Percentiles rank a stretch among this genome's conserved stretches.
Conservation (phyloP, 2,888 invertebrate genomes). For the Pseudoips prasinana region DNA sequence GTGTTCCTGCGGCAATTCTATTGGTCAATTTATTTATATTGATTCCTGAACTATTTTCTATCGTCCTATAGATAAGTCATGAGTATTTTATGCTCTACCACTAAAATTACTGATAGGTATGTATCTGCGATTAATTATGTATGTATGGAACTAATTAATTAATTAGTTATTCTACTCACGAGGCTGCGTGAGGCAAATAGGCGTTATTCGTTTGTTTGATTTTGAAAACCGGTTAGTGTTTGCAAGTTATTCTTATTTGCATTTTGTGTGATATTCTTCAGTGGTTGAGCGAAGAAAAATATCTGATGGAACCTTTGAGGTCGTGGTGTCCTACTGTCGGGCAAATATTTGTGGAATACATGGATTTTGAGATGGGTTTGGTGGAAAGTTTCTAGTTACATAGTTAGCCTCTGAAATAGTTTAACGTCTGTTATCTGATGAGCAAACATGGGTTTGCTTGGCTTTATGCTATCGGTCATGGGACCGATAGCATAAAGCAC, state of each 20-base stretch:
- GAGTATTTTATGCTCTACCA: constrained; percentile 53
- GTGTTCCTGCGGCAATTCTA: constrained; percentile 67
- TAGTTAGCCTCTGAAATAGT: no score
- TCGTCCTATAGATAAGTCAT: constrained; percentile 54
- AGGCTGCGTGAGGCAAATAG: neutral
- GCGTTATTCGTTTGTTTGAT: neutral
- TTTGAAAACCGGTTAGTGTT: neutral
- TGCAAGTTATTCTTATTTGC: neutral
- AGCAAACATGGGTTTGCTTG: no score
- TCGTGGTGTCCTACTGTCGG: no score
- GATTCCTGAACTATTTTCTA: constrained; percentile 66
- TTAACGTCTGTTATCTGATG: no score
- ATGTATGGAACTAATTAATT: constrained; percentile 9
- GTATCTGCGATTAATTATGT: constrained; percentile 5
- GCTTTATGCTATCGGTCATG: no score
- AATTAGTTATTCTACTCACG: constrained; percentile 3
- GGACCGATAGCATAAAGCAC: no score
- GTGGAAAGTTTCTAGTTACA: no score
- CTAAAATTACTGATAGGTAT: constrained; percentile 31
- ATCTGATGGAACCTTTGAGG: no score
- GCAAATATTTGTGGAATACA: no score
- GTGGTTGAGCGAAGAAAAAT: no score
- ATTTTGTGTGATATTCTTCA: no score
- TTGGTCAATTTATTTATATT: constrained; percentile 75
- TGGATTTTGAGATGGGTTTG: no score